Base-by-base conservation (phyloP, 2,113 vertebrate species). In the Callaeas wilsoni region DNA sequence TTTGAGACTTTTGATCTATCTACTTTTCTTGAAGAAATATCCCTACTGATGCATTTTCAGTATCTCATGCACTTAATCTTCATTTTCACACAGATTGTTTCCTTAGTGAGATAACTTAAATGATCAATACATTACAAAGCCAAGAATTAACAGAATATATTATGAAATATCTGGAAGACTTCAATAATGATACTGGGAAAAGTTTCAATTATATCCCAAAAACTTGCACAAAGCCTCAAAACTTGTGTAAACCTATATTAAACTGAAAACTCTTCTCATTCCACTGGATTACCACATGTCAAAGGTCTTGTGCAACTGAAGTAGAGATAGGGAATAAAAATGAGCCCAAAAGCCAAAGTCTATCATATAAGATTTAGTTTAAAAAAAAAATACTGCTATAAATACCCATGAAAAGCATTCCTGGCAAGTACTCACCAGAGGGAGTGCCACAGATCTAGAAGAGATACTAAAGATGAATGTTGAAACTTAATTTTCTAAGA, bases 341-440 rank as follows among this genome's bases (percentile, higher is more conserved):
- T 29, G 49, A 96, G 49, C 23, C 57, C 64, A 64, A 92, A 96
- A 90, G 85, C 67, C 94, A 93, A 96, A 87, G 85, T 93, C 93
- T 92, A 88, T 87, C 42, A 75, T 35, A 75, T 90, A 96, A 71
- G 18, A 90, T 50, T 91, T 81, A 25, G 55, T 76, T 89, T 87
- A 50, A 20, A 67, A 86, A 90, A 83, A 83, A 87, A 92, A 84
- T 39, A 62, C 32, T 87, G 44, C 86, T 96, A 96, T 90, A 97
- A 97, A 96, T 96, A 94, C 39, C 68, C 86, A 94, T 0, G 6
- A 80, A 96, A 97, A 68, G 64, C 62, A 95, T 95, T 96, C 92
- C 71, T 96, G 84, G 87, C 82, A 96, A 95, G 50, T 62, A 69
- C 22, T 83, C 52, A 94, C 52, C 47, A 87, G 81, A 96, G 71